Evolutionary conservation across 2,113 vertebrate genomes (phyloP), one percentile per base, ranked within the genome.

Genomic region (Microtus pennsylvanicus): DNA sequence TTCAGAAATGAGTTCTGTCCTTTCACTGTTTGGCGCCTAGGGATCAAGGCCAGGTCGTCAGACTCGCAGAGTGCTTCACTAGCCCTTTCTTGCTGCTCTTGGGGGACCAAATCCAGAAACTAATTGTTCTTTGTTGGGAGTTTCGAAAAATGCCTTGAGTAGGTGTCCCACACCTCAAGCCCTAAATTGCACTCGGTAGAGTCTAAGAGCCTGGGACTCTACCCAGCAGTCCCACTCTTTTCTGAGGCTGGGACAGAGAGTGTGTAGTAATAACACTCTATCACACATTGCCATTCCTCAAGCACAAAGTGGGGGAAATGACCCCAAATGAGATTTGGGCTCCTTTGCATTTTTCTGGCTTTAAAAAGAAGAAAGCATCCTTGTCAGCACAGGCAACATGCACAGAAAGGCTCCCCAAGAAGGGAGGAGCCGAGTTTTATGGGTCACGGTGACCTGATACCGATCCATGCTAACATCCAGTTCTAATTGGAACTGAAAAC

Each of bases 401-500:
- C n/a, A 87, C 67, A n/a, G 13, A 47, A 77, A 70, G 55, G 33
- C 63, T 95, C 52, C 67, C 7, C n/a, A n/a, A 11, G 14, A 93
- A 94, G 85, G 87, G 83, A 91, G 61, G 75, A 96, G 76, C 35
- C 45, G 58, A 52, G 52, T 75, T 96, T 89, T 55, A 17, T 13
- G 58, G 96, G 94, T 80, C 96, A 82, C 52, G 2, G 78, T 82
- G 95, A 97, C 92, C 95, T 38, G 77, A 82, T 30, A 14, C 69
- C 13, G 1, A 61, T 81, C 74, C 83, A 3, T 80, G 76, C 87
- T 77, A 77, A 58, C 77, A 58, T 82, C 63, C 90, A 19, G 42
- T 82, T 86, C 85, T 94, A 80, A 93, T 67, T 91, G 96, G 90
- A 83, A 90, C 90, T 74, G 95, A 75, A 96, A 95, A 77, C 69